Evolutionary conservation across 2,888 invertebrate genomes (phyloP), one percentile per base, ranked within the genome.

Genomic region (Lasioglossum figueresi): DNA sequence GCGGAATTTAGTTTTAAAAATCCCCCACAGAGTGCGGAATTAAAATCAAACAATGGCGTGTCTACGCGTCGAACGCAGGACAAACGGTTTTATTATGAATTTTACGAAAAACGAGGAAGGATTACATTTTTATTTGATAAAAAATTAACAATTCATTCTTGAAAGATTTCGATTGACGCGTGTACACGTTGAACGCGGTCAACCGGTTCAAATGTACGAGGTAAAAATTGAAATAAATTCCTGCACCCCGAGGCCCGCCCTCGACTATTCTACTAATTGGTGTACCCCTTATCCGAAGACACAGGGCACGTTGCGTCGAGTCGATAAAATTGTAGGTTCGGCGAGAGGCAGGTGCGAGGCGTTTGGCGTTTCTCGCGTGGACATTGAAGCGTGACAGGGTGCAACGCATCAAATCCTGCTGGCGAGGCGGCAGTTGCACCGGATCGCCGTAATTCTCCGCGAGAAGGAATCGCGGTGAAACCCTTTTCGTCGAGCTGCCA

Each of bases 371-470:
- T 52, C 84, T 85, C 87, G 85, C 82, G 75, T 68, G 77, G 89
- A 83, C 84, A 89, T 88, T 83, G 88, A 87, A 84, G 78, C 89
- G 88, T 85, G 88, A 87, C 88, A 82, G 66, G 68, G 81, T 80
- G 84, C 82, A 71, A 89, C 84, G 81, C 82, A 90, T 90, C 88
- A 88, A 88, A 88, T 84, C 85, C 75, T 79, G 70, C 71, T 66
- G 81, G 68, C 71, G 56, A 34, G 59, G 82, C 88, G 88, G 86
- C 86, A 82, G 84, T 89, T 81, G 86, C 84, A 77, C 48, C 76
- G 88, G 89, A 88, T 88, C 90, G 82, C 40, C 82, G 86, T 90
- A 88, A 89, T 91, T 88, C 88, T 88, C 88, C 83, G 86, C 86
- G 83, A 80, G 87, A 89, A 89, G 88, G 83, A 90, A 88, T 90